Evolutionary conservation across 1,140 invertebrate genomes (phyloP), one percentile per base, ranked within the genome.

Genomic region (Dinothrombium tinctorium): DNA sequence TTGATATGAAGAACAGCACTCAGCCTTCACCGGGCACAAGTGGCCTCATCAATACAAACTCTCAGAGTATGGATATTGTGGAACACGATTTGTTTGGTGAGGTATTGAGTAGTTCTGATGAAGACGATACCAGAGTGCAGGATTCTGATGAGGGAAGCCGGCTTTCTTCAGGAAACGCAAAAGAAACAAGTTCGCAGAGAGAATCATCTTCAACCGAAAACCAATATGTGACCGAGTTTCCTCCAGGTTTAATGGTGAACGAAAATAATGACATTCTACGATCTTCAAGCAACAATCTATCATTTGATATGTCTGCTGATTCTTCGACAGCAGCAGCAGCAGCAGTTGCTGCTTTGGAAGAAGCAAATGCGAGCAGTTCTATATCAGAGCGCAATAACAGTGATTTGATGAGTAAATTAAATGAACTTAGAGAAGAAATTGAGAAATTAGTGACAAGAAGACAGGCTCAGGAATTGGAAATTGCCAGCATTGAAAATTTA

Each of bases 71-170:
- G 14, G 50, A 53, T 43, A 47, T 52, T 37, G 51, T 68, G 43
- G 74, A 76, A 51, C 72, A 77, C 50, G 78, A 86, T 50, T 79
- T 86, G 54, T 89, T 87, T 62, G 82, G 83, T 32, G 79, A 76
- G 51, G 70, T 72, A 29, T 69, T 84, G 0, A 83, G 78, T 54
- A 78, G 81, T 50, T 81, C 76, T 32, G 69, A 71, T 49, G 57
- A 52, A 4, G 56, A 55, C 24, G 47, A 47, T 37, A 41, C 28
- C 4, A 33, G 45, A 33, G 29, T 33, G 4, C 42, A 42, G 21
- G 41, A 46, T 17, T 45, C 44, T 2, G 42, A 48, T 42, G 47
- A 47, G 7, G 36, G 22, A 6, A 49, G 46, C 38, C 37, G 42
- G 0, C 24, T 43, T 23, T 49, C 45, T 1, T 14, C 22, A 1